Evolutionary conservation across 2,113 vertebrate genomes (phyloP).

Genomic region (Nematolebias whitei): DNA sequence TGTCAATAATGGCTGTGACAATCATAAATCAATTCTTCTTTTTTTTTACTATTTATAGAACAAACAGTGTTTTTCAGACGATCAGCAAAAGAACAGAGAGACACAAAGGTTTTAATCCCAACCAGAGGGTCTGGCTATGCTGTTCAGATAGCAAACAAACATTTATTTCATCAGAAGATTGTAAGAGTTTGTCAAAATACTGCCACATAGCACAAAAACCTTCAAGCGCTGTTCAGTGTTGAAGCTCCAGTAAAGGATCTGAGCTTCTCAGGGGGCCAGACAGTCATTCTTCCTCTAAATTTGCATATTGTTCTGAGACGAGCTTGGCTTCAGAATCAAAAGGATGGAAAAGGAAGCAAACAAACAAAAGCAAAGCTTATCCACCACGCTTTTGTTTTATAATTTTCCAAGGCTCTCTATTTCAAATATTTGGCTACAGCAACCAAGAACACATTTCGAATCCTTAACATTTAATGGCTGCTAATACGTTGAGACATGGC

Average conservation of each 20-base stretch:
- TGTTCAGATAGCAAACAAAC: slow-evolving; percentile 41
- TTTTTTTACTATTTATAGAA: slow-evolving; percentile 53
- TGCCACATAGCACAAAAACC: slow-evolving; percentile 55
- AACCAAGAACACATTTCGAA: slow-evolving; percentile 39
- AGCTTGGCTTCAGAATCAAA: slow-evolving; percentile 69
- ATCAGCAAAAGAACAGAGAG: slow-evolving; percentile 42
- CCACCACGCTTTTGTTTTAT: slow-evolving; percentile 69
- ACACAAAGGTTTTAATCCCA: slow-evolving; percentile 50
- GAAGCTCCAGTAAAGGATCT: slow-evolving; percentile 59
- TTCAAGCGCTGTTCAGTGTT: slow-evolving; percentile 45
- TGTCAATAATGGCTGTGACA: slow-evolving; percentile 28
- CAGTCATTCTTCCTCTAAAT: slow-evolving; percentile 72
- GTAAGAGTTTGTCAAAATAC: slow-evolving; percentile 55
- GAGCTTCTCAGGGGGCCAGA: slow-evolving; percentile 68
- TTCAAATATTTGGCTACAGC: slow-evolving; percentile 52
- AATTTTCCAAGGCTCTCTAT: slow-evolving; percentile 71
- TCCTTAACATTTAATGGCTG: slow-evolving; percentile 52
- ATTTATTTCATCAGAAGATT: slow-evolving; percentile 35
- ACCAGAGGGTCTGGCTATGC: slow-evolving; percentile 50
- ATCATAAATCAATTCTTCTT: slow-evolving; percentile 31
- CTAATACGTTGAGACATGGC: slow-evolving; percentile 61
- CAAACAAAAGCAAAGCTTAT: slow-evolving; percentile 67
- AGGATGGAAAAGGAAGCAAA: slow-evolving; percentile 72
- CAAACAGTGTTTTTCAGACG: slow-evolving; percentile 44
- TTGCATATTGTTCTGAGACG: slow-evolving; percentile 74